Evolutionary conservation across 2,113 vertebrate genomes (phyloP).

Genomic region (Rhineura floridana): DNA sequence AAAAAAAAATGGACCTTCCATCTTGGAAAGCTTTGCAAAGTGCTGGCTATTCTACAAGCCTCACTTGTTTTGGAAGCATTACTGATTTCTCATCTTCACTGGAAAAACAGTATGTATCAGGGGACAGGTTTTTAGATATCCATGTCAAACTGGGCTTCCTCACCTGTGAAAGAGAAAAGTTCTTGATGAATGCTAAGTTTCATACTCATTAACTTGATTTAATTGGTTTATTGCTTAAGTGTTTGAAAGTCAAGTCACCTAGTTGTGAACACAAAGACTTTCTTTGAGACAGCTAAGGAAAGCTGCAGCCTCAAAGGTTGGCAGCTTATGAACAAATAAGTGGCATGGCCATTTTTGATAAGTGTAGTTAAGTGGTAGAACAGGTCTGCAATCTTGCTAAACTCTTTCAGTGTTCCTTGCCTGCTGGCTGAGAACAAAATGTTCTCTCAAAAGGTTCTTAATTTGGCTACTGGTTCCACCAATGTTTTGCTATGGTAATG

Average conservation of each 20-base stretch:
- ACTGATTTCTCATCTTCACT: conserved; percentile 47
- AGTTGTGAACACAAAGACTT: not conserved
- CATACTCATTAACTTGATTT: rapidly evolving
- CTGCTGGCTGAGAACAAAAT: not conserved
- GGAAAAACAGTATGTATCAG: not conserved
- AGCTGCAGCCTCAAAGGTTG: not conserved
- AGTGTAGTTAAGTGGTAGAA: rapidly evolving
- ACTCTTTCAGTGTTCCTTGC: not conserved
- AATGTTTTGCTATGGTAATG: not conserved
- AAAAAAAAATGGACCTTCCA: conserved; percentile 29
- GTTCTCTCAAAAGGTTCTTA: not conserved
- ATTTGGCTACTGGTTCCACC: not conserved
- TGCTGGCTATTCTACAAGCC: conserved; percentile 52
- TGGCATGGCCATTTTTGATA: conserved; percentile 6
- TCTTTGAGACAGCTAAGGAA: not conserved
- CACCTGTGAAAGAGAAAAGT: conserved; percentile 51
- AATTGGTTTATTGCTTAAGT: not conserved
- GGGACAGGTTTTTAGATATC: conserved; percentile 74
- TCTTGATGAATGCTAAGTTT: not conserved
- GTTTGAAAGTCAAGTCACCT: rapidly evolving
- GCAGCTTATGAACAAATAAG: not conserved
- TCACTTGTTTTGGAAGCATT: conserved; percentile 62
- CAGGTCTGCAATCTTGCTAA: not conserved
- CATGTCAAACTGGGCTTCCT: conserved; percentile 87
- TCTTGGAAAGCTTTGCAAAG: conserved; percentile 53